Base-by-base conservation (phyloP, 2,797 vertebrate genomes). In the Triplophysa yarkandensis region DNA sequence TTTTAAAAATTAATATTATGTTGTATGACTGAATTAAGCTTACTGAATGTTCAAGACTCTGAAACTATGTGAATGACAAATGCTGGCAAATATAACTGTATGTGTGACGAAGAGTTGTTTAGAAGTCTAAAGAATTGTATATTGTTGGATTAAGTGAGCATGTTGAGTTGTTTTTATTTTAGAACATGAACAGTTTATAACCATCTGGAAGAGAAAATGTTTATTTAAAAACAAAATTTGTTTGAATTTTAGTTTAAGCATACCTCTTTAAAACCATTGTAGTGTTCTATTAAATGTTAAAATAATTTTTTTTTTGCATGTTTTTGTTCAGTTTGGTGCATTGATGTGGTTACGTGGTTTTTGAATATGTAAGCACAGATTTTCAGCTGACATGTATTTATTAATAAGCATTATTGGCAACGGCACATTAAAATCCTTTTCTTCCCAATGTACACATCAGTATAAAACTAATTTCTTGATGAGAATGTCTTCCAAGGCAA, bases 321-420 rank as follows among this genome's bases (percentile, higher is more conserved):
- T 41, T 43, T 44, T 19, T 2, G 52, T 27, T 23, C 19, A 25
- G 64, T 9, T 27, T 3, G 46, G 4, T 52, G 6, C 34, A 48
- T 21, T 14, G n/a, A 46, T 4, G 4, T 50, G 21, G 10, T 10
- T n/a, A 41, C 21, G 0, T 13, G 25, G 14, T 1, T 36, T 50
- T 50, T 50, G 4, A 50, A 54, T 34, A n/a, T 41, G 60, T 41
- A 46, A 36, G 46, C 23, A 61, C 43, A 73, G 82, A 44, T 44
- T 44, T n/a, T n/a, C 16, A 86, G 86, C 79, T 81, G 79, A 85
- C 88, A 87, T 86, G 87, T 88, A 87, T 91, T 89, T 84, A 91
- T 90, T 84, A 86, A 83, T n/a, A 57, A 50, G 28, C 14, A 16
- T 74, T 72, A 80, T 77, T 57, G 64, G 82, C 88, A 87, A 86